These are phyloP conservation scores for Spongilla lacustris DNA, from an alignment of 37 sponge, comb jelly and placozoan species.

Conservation along the genomic window DNA sequence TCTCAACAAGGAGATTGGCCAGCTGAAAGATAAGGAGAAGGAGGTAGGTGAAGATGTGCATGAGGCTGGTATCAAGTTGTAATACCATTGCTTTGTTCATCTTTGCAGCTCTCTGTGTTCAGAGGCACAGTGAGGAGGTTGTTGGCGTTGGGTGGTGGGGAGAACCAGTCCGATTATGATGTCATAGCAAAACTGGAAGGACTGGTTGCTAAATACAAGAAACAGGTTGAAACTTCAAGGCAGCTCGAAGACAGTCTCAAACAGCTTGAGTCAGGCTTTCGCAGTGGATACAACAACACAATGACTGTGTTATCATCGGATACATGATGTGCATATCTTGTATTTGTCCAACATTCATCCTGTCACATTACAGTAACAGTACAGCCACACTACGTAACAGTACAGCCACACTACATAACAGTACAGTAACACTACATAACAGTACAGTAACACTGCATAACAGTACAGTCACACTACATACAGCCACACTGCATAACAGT, in stretches of 20 bases:
- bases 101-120: slow-evolving; percentile 34
- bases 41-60: slow-evolving; percentile 10
- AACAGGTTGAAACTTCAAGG: slow-evolving; percentile 15
- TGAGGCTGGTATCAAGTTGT: not conserved
- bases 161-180: slow-evolving; percentile 21
- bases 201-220: slow-evolving; percentile 21
- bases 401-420: no score
- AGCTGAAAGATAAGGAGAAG: slow-evolving; percentile 12
- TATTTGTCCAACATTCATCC: not conserved
- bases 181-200: slow-evolving; percentile 31
- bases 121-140: slow-evolving; percentile 37
- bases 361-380: no score
- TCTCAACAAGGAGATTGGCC: not conserved
- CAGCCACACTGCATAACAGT: no score
- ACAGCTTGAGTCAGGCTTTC: slow-evolving; percentile 73
- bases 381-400: no score
- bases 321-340: not conserved
- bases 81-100: not conserved
- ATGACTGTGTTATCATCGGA: slow-evolving; percentile 43
- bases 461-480: no score
- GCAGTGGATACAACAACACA: slow-evolving; percentile 49
- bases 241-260: slow-evolving; percentile 59
- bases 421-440: no score
- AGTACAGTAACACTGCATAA: no score
- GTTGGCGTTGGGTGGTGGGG: not conserved